A percentile compares a stretch with the other conserved stretches of the same genome.
phyloP scores from a whole-genome alignment of 2,797 vertebrate genomes.

The Spondyliosoma cantharus region DNA sequence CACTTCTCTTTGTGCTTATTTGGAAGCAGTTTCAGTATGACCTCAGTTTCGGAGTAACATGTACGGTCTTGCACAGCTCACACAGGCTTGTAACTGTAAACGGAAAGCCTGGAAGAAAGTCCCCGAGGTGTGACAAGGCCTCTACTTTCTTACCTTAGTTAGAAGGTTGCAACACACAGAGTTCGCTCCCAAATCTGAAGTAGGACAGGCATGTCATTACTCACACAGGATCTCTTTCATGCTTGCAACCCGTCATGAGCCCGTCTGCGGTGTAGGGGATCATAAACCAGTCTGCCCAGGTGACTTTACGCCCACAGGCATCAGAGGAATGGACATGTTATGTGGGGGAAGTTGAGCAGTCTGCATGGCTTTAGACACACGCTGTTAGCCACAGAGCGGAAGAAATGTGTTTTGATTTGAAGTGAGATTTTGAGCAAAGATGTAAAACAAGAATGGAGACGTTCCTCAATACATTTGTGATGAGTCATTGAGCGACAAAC shows the following conservation, averaged over 20 bases:
- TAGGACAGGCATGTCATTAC: conserved; percentile 55
- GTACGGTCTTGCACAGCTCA: conserved; percentile 52
- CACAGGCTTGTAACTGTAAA: not conserved
- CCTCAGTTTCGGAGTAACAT: conserved; percentile 46
- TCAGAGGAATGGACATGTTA: conserved; percentile 64
- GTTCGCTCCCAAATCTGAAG: conserved; percentile 28
- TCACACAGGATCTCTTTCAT: conserved; percentile 54
- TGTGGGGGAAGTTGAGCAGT: conserved; percentile 9
- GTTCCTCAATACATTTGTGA: not conserved
- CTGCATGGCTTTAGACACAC: not conserved
- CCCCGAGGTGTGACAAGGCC: conserved; percentile 21
- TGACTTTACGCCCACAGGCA: conserved; percentile 58
- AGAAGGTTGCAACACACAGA: conserved; percentile 49
- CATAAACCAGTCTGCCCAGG: conserved; percentile 81
- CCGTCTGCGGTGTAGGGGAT: conserved; percentile 20
- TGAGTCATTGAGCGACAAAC: not conserved
- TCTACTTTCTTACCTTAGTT: conserved; percentile 31
- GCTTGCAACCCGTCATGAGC: conserved; percentile 23
- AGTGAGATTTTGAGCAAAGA: not conserved
- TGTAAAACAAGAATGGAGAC: not conserved
- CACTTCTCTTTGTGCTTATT: not conserved
- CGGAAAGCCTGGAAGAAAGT: conserved; percentile 38
- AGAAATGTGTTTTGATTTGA: not conserved
- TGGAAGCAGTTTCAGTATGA: conserved; percentile 24
- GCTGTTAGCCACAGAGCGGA: not conserved